Conservation (phyloP, 2,888 invertebrate species). For the Tipula unca region DNA sequence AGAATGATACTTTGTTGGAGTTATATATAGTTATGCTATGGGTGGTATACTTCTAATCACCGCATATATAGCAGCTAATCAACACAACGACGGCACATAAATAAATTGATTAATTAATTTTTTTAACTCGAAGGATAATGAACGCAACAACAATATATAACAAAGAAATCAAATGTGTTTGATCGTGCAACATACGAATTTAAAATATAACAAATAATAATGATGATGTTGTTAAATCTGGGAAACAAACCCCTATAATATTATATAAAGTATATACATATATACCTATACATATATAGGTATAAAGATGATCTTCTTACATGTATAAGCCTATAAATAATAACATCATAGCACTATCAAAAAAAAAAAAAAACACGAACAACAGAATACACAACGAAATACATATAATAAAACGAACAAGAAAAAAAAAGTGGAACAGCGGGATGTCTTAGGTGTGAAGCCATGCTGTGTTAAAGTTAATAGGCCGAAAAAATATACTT, state of each 20-base stretch:
- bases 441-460: conserved; percentile 18
- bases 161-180: not conserved
- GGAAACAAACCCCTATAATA: not conserved
- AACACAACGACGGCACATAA: not conserved
- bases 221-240: conserved; percentile 14
- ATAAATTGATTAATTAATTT: not conserved
- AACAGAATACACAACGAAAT: not conserved
- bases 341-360: not conserved
- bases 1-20: too few species aligned
- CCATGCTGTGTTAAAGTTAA: conserved; percentile 20
- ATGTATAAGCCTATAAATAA: not conserved
- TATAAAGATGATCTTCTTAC: not conserved
- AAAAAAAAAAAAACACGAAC: not conserved
- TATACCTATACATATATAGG: too few species aligned
- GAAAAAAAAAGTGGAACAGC: conserved; percentile 15
- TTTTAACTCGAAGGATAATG: not conserved
- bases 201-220: not conserved
- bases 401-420: not conserved
- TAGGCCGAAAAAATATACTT: conserved; percentile 20
- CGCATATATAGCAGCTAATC: too few species aligned
- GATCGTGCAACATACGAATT: not conserved
- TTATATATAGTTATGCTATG: not conserved
- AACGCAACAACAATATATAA: not conserved
- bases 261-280: too few species aligned
- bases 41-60: not conserved